A percentile compares a stretch with the other conserved stretches of the same genome.
Conservation (phyloP, 2,113 vertebrate species). For the Urocolius indicus region DNA sequence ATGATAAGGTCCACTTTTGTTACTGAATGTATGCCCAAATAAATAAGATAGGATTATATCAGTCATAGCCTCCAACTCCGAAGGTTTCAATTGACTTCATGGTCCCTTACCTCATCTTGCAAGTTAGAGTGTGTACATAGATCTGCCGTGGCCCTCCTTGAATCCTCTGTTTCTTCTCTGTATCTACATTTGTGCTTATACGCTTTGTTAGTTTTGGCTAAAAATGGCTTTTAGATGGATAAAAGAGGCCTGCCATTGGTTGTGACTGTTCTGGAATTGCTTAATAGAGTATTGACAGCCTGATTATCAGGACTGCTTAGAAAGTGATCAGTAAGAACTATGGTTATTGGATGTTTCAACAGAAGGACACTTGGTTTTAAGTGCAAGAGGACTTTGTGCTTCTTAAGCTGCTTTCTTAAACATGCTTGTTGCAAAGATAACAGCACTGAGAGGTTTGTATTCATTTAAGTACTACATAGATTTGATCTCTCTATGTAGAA, state of each 20-base stretch:
- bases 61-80: not conserved
- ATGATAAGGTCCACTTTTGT: not conserved
- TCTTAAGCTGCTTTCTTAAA: not conserved
- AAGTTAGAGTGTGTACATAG: rapidly evolving
- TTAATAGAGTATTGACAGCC: not conserved
- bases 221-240: not conserved
- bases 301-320: not conserved
- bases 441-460: not conserved
- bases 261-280: not conserved
- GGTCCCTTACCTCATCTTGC: not conserved
- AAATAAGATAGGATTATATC: not conserved
- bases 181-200: not conserved
- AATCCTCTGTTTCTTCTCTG: not conserved
- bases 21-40: not conserved
- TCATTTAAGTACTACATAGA: not conserved
- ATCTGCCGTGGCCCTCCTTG: not conserved
- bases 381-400: not conserved
- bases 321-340: not conserved
- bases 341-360: not conserved
- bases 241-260: not conserved
- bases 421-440: not conserved
- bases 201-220: not conserved
- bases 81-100: not conserved
- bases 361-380: not conserved
- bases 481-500: not conserved